Evolutionary conservation across 2,113 vertebrate species (phyloP).

Genomic region (Vulpes lagopus): DNA sequence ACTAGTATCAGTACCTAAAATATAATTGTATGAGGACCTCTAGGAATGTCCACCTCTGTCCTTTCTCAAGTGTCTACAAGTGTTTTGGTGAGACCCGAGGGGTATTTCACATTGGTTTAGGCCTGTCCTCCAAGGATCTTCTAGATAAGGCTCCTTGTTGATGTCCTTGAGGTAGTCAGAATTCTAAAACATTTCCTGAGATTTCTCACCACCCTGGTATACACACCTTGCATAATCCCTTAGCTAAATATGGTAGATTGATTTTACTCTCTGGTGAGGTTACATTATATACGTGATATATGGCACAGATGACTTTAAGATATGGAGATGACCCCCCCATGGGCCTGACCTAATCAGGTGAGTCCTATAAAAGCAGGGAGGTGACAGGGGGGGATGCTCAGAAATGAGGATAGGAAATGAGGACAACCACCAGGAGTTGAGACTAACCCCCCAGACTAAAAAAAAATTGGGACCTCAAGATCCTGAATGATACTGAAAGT

Average conservation of each 20-base stretch:
- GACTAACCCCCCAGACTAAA: not conserved
- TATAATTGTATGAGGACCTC: not conserved
- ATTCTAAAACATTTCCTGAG: not conserved
- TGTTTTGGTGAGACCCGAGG: not conserved
- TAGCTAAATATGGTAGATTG: not conserved
- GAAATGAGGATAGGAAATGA: not conserved
- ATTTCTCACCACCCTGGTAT: not conserved
- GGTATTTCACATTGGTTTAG: not conserved
- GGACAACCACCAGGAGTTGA: not conserved
- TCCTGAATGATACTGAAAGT: not conserved
- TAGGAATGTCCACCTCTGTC: too few relatives aligned
- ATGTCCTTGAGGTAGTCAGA: not conserved
- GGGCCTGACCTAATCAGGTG: not conserved
- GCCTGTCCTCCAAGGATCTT: not conserved
- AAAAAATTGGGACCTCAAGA: not conserved
- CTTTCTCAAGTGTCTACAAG: not conserved
- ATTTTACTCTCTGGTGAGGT: not conserved
- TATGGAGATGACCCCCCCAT: not conserved
- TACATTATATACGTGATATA: not conserved
- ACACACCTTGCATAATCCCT: not conserved
- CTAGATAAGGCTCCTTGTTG: not conserved
- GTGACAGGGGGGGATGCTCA: not conserved
- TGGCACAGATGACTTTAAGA: not conserved
- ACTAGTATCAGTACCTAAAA: not conserved
- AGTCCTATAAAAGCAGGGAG: not conserved